Evolutionary conservation across 1,140 invertebrate genomes (phyloP).

Genomic region (Cydia amplana): DNA sequence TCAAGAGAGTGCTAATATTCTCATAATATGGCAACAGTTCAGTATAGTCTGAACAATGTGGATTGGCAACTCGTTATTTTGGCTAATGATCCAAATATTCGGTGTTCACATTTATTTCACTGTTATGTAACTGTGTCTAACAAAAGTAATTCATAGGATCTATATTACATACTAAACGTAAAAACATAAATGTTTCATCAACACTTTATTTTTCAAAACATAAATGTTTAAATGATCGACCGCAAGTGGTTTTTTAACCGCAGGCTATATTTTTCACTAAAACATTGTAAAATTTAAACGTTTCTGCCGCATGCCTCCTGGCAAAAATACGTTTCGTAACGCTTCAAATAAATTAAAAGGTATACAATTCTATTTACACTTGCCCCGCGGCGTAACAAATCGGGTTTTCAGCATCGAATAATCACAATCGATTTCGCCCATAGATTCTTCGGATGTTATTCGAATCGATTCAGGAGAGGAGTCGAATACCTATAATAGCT

Average conservation of each 20-base stretch:
- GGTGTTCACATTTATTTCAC: no score
- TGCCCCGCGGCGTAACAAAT: constrained; percentile 13
- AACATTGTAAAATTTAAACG: neutral
- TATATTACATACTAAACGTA: no score
- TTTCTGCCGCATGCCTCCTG: neutral
- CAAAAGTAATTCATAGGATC: no score
- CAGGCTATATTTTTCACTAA: neutral
- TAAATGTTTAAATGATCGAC: neutral
- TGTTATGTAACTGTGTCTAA: no score
- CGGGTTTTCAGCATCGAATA: constrained; percentile 27
- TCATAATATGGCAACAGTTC: no score
- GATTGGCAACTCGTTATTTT: no score
- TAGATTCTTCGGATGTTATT: constrained; percentile 21
- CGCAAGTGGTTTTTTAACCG: neutral
- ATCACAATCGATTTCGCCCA: constrained; percentile 10
- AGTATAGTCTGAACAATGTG: no score
- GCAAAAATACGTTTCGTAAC: neutral
- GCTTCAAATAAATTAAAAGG: neutral
- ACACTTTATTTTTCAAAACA: neutral
- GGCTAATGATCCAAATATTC: no score
- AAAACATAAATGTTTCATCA: no score
- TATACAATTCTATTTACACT: neutral
- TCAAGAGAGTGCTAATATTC: no score
- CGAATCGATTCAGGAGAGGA: neutral
- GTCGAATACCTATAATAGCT: neutral